Percentiles rank a stretch among this genome's conserved stretches.
phyloP scores from a whole-genome alignment of 1,140 invertebrate genomes.

The Heliothis virescens region DNA sequence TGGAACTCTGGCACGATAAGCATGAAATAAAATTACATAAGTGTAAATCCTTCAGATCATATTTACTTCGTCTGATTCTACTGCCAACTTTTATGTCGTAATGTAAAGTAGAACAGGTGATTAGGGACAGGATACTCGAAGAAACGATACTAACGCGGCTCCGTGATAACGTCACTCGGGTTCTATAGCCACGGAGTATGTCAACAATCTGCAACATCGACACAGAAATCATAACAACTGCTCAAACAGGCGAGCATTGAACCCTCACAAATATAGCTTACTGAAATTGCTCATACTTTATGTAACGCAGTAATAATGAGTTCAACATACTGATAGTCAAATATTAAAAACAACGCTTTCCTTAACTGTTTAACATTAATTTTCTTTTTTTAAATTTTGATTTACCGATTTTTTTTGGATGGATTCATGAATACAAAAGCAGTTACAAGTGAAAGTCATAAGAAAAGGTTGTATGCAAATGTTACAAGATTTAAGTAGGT shows the following conservation, averaged over 20 bases:
- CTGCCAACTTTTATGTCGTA: background rate
- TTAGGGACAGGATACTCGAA: constrained; percentile 13
- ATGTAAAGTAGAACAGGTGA: constrained; percentile 26
- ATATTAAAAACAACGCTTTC: background rate
- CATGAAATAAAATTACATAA: too few relatives aligned
- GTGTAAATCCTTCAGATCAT: too few relatives aligned
- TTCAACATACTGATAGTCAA: background rate
- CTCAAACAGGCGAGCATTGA: constrained; percentile 73
- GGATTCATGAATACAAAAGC: background rate
- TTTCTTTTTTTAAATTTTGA: background rate
- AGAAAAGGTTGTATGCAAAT: constrained; percentile 43
- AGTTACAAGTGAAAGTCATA: constrained; percentile 33
- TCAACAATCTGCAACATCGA: constrained; percentile 21
- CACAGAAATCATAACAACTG: constrained; percentile 59
- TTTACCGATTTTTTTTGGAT: background rate
- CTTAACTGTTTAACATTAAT: background rate
- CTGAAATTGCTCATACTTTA: constrained; percentile 61
- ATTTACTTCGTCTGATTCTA: too few relatives aligned
- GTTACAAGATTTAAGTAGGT: constrained; percentile 48
- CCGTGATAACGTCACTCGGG: constrained; percentile 42
- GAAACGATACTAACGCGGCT: background rate
- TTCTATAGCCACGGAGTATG: too few relatives aligned
- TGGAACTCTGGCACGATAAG: constrained; percentile 3
- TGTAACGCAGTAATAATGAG: background rate
- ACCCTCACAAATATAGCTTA: constrained; percentile 68